Evolutionary conservation across 2,113 vertebrate genomes (phyloP).

Genomic region (Paramormyrops kingsleyae): DNA sequence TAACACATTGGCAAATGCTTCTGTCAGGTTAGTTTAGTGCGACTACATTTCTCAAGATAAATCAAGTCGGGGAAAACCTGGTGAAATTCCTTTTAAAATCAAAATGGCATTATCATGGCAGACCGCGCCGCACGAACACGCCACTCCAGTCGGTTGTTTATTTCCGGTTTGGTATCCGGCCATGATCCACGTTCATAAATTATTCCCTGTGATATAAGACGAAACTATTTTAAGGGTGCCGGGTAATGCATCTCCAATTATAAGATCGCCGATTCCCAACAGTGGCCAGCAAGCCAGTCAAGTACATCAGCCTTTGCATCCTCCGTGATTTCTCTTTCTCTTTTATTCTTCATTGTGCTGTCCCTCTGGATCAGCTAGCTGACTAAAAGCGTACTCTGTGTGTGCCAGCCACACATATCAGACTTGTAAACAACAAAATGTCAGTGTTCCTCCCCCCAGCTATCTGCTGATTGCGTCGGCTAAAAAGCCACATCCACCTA

Average conservation of each 20-base stretch:
- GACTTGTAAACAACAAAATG: neutral
- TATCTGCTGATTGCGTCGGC: neutral
- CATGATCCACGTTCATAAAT: slow-evolving; percentile 9
- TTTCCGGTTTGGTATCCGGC: slow-evolving; percentile 9
- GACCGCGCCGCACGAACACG: neutral
- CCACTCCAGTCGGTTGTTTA: neutral
- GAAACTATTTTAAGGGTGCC: neutral
- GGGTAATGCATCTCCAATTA: neutral
- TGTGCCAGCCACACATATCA: neutral
- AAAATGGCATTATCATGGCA: neutral
- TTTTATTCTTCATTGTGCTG: neutral
- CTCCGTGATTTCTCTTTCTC: neutral
- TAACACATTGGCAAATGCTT: neutral
- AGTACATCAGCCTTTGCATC: neutral
- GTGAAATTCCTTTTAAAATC: neutral
- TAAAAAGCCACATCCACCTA: neutral
- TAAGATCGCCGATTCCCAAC: neutral
- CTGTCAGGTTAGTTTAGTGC: neutral
- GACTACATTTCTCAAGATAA: neutral
- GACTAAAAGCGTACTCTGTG: neutral
- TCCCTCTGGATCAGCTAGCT: neutral
- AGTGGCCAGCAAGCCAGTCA: neutral
- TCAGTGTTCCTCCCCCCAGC: neutral
- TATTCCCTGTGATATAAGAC: slow-evolving; percentile 1
- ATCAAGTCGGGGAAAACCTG: neutral